Evolutionary conservation across 2,888 invertebrate species (phyloP), one percentile per base, ranked within the genome.

Genomic region (Shargacucullia verbasci): DNA sequence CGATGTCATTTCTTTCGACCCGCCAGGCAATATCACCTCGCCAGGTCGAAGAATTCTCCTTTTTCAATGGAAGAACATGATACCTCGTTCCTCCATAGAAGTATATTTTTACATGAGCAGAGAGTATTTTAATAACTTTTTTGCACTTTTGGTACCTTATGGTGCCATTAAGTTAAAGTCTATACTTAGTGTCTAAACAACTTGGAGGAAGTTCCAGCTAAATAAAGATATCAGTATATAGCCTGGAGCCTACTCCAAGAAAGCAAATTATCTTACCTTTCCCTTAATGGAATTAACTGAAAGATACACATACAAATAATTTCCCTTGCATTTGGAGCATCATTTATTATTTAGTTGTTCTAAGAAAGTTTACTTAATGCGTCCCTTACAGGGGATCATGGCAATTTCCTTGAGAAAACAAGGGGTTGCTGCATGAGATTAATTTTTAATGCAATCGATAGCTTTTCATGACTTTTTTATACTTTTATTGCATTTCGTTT

Each of bases 371-470:
- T 87, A 76, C 81, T 73, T 79, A 84, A 85, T 86, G 85, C 83
- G 76, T 74, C 78, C 64, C 80, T 63, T 62, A 73, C 80, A 71
- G 49, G 66, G 85, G 83, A 81, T 81, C 81, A 73, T 79, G 69
- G 78, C 90, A 90, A 91, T 90, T 91, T 87, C 81, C 86, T 83
- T 87, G 76, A 79, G 83, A 92, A 85, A 92, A 91, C 90, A 92
- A 89, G 90, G 90, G 92, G 88, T 84, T 83, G 83, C 70, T 74
- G 73, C 68, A 81, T 76, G 75, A 68, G 75, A 76, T 88, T 69
- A 86, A 88, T 85, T 78, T 85, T 83, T 87, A 85, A 83, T 79
- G 68, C 55, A 67, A 75, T 78, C 70, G 72, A 80, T 81, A 39
- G 34, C 14, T 58, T 50, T 53, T 41, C 37, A 6, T 31, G 45